Evolutionary conservation across 92 coral and sea anemone genomes (phyloP), one percentile per base, ranked within the genome.

Genomic region (Palythoa heliodiscus): DNA sequence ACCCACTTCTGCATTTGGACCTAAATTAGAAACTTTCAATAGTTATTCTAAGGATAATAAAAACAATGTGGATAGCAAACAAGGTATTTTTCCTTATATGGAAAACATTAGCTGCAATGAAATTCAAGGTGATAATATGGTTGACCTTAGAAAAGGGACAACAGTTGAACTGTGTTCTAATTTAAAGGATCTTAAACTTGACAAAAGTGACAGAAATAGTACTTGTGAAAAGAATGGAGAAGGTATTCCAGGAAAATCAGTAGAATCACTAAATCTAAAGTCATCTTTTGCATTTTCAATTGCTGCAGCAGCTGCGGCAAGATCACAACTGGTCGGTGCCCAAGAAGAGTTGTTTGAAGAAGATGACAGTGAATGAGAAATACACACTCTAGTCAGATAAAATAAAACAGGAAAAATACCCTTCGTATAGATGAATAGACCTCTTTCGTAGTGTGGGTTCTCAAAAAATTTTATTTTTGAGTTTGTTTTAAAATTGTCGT

Each of bases 221-320:
- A 79, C 7, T 12, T 48, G 48, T 80, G 84, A 80, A 1, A 69
- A 39, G 20, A n/a, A 80, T 23, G 43, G 35, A 43, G 43, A 50
- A 39, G 9, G 22, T 54, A 55, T 40, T 19, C 24, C 29, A 1
- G 19, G 35, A 13, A 8, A 29, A 53, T 55, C 57, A 39, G 12
- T 79, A 61, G 29, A 47, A 55, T 23, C 58, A 17, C 10, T 43
- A 29, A 84, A 57, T 64, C 61, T 88, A 57, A 87, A 86, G 68
- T 83, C 95, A 23, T 90, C 97, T 25, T 86, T 90, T 70, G 98
- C 99, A 16, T 89, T 83, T 74, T 91, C 98, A 47, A 90, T 76
- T 57, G 99, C 98, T 53, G 92, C 93, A 17, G 93, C 93, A 22
- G 98, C 98, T 29, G 93, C 91, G 60, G 95, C 90, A 38, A 91